phyloP scores from a whole-genome alignment of 2,797 vertebrate species.

The Falco novaeseelandiae region DNA sequence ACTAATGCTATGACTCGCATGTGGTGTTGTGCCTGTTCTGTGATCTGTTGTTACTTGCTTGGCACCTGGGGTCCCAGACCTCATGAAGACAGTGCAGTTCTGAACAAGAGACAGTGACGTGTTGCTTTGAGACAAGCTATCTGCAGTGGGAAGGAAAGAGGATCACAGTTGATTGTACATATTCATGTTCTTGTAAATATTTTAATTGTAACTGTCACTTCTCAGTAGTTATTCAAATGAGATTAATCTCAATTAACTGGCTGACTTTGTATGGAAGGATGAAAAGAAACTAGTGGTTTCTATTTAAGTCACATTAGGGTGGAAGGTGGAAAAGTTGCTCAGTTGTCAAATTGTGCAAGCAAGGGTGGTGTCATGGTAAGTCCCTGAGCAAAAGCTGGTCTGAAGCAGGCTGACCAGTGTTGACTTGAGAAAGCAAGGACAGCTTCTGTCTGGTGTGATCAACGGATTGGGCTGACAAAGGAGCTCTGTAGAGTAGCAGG shows the following conservation, averaged over 20 bases:
- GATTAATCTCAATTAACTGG: not conserved
- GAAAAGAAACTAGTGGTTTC: not conserved
- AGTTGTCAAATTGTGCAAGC: not conserved
- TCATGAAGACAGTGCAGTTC: not conserved
- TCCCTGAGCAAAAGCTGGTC: not conserved
- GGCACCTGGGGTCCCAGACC: not conserved
- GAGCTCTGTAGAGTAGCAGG: not conserved
- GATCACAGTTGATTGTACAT: not conserved
- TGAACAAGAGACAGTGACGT: not conserved
- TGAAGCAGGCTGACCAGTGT: not conserved
- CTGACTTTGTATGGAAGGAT: not conserved
- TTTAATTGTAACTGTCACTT: not conserved
- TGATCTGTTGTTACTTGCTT: not conserved
- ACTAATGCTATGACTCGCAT: fast-evolving
- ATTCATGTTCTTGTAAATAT: not conserved
- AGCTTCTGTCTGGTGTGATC: not conserved
- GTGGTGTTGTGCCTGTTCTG: not conserved
- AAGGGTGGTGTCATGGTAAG: not conserved
- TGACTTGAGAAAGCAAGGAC: not conserved
- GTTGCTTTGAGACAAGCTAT: not conserved
- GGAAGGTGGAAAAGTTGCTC: not conserved
- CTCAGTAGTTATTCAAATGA: not conserved
- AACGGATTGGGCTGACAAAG: not conserved
- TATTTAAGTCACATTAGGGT: not conserved
- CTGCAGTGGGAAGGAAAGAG: not conserved